Conservation (phyloP, 1,140 invertebrate species). For the Probaryconus sp. region DNA sequence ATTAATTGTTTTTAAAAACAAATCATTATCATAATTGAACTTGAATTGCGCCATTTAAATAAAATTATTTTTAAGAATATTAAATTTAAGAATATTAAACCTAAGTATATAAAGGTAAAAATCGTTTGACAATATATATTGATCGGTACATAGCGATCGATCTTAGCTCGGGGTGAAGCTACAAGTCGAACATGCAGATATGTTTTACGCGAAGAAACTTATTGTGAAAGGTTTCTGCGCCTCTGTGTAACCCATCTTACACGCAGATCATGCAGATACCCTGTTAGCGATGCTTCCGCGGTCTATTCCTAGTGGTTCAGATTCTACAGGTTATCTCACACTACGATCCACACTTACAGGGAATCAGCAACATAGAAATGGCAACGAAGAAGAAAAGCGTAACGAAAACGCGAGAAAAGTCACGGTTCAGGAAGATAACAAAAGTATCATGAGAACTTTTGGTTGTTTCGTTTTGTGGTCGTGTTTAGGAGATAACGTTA, state of each 20-base stretch:
- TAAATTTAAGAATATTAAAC: no score
- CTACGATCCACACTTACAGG: slow-evolving; percentile 50
- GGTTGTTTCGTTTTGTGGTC: slow-evolving; percentile 63
- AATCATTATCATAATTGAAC: no score
- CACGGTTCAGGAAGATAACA: slow-evolving; percentile 55
- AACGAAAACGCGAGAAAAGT: slow-evolving; percentile 59
- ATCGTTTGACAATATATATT: no score
- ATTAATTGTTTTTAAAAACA: no score
- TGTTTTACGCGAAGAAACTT: slow-evolving; percentile 66
- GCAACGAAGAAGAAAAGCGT: slow-evolving; percentile 29
- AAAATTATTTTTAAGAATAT: no score
- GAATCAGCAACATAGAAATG: slow-evolving; percentile 17
- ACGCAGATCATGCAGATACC: slow-evolving; percentile 67
- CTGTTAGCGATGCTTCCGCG: slow-evolving; percentile 50
- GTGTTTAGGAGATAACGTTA: slow-evolving; percentile 44
- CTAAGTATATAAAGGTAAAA: no score
- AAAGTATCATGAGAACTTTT: slow-evolving; percentile 49
- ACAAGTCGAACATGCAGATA: slow-evolving; percentile 55
- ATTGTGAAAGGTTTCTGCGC: slow-evolving; percentile 65
- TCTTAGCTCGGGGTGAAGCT: not conserved
- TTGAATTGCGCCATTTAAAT: no score
- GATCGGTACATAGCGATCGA: no score
- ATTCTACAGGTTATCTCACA: slow-evolving; percentile 75
- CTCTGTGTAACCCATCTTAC: slow-evolving; percentile 48
- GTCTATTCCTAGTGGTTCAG: slow-evolving; percentile 75